Base-by-base conservation (phyloP, 53 echinoderm and acorn worm species). In the Zoroaster sp. region DNA sequence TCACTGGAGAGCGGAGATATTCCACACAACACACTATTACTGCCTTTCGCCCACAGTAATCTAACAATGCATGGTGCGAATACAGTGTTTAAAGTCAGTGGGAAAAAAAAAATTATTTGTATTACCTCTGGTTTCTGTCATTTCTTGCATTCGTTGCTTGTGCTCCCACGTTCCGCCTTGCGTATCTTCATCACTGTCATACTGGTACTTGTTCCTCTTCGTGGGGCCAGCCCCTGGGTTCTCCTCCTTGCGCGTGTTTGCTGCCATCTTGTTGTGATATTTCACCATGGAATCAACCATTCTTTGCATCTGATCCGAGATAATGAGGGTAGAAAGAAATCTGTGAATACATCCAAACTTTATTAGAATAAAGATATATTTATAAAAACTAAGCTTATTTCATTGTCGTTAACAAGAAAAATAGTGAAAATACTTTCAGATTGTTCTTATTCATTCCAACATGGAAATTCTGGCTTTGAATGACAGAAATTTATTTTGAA, bases 81-180 rank as follows among this genome's bases (percentile, higher is more conserved):
- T n/a, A n/a, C n/a, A n/a, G n/a, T n/a, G n/a, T n/a, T n/a, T n/a
- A n/a, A n/a, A n/a, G n/a, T n/a, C n/a, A n/a, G n/a, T n/a, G n/a
- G n/a, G n/a, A n/a, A n/a, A n/a, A n/a, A n/a, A n/a, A n/a, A n/a
- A n/a, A n/a, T n/a, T n/a, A n/a, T n/a, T n/a, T n/a, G n/a, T n/a
- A n/a, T n/a, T 74, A 98, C 98, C 94, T 44, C 72, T 78, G 8
- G 98, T 98, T 66, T 92, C 92, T 0, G 74, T 72, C 98, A 98
- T 98, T 72, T 98, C 98, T 34, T 74, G 87, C n/a, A 73, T 87
- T 25, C 98, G 93, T 8, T 90, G 89, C 40, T 96, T 98, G 69
- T 98, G 98, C 31, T 98, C 98, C 98, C 98, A 98, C 14, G 98
- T 98, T 2, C 98, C 98, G 6, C 98, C 98, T 1, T 94, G 91